A percentile compares a stretch with the other conserved stretches of the same genome.
Conservation (phyloP, 2,888 invertebrate genomes). For the Megalurothrips usitatus region DNA sequence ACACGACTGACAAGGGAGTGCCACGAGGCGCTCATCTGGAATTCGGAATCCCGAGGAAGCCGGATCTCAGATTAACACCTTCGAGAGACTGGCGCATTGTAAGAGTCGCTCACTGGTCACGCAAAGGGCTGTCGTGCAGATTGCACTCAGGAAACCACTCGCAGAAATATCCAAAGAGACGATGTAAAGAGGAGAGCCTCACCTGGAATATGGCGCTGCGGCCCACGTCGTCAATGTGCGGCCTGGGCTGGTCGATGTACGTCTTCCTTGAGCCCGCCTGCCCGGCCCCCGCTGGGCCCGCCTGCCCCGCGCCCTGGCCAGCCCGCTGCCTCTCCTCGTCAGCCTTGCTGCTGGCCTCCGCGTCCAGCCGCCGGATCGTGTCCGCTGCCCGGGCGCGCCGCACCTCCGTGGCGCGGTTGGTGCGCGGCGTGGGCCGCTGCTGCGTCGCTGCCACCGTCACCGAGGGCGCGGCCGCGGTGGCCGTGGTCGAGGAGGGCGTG, state of each 20-base stretch:
- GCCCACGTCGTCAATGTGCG: constrained; percentile 18
- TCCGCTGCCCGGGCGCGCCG: constrained; percentile 46
- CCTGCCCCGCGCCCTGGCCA: background rate
- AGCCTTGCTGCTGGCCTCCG: constrained; percentile 7
- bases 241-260: constrained; percentile 22
- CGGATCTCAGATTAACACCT: too few relatives aligned
- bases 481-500: background rate
- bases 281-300: background rate
- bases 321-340: background rate
- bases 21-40: too few relatives aligned
- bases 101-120: too few relatives aligned
- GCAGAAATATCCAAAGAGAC: too few relatives aligned
- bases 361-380: constrained; percentile 31
- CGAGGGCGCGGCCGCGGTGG: too few relatives aligned
- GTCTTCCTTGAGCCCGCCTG: background rate
- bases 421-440: constrained; percentile 39
- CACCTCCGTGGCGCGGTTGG: constrained; percentile 43
- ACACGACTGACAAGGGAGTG: too few relatives aligned
- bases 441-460: constrained; percentile 32
- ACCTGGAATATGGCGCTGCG: constrained; percentile 8
- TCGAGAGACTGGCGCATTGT: too few relatives aligned
- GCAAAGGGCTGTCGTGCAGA: too few relatives aligned
- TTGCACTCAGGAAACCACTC: too few relatives aligned
- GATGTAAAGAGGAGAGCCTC: background rate
- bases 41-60: too few relatives aligned